Base-by-base conservation (phyloP, 2,888 invertebrate species). In the Hydropsyche betteni region DNA sequence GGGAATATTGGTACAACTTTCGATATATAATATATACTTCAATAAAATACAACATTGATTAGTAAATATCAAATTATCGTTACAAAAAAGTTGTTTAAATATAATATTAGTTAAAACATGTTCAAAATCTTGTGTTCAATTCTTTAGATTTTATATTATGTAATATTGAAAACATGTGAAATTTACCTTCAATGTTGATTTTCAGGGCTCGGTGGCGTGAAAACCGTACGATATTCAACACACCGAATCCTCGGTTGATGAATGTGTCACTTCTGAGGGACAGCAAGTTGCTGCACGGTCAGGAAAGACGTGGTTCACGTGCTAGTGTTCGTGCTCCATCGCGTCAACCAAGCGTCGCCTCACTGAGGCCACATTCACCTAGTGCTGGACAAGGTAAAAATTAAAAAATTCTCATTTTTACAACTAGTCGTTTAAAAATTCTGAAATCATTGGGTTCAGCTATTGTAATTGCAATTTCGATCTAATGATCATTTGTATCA, bases 241-340 rank as follows among this genome's bases (percentile, higher is more conserved):
- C 96, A 71, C 96, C 96, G 38, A 96, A 96, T 85, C 96, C 97
- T 77, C 91, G 97, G 77, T 87, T 97, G 85, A 96, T 96, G 96
- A 96, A 96, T 85, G 95, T 94, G 34, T 95, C 95, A 3, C 85
- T 95, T 80, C 85, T 95, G 81, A 89, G 93, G 81, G 94, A 95
- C 82, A 94, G 92, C 81, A 95, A 95, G 82, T 86, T 94, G 74
- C 86, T 93, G 79, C 94, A 94, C 82, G 90, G 92, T 68, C 89
- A 90, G 85, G 94, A 94, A 81, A 89, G 95, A 70, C 91, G 94
- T 7, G 94, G 94, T 58, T 94, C 94, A 12, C 89, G 93, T 44
- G 91, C 91, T 76, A 94, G 94, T 82, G 91, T 93, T 81, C 89
- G 93, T 51, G 93, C 91, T 14, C 94, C 95, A 7, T 94, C 94